Evolutionary conservation across 2,113 vertebrate species (phyloP).

Genomic region (Cynocephalus volans): DNA sequence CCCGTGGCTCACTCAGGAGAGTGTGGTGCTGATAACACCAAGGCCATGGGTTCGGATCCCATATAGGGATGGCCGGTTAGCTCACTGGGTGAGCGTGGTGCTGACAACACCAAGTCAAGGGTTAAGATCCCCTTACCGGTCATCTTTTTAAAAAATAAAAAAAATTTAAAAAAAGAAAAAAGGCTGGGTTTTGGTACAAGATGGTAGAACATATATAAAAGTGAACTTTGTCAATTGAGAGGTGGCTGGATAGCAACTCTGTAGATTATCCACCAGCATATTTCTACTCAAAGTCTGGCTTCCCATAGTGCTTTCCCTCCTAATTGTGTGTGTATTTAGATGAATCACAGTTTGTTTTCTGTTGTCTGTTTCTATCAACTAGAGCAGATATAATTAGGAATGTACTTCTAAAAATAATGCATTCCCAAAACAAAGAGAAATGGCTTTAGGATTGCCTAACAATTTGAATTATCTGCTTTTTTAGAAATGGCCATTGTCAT

Average conservation of each 20-base stretch:
- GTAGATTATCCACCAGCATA: background rate
- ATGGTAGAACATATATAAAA: background rate
- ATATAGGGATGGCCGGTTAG: no score
- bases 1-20: no score
- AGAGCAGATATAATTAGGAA: conserved; percentile 25
- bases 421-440: background rate
- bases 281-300: background rate
- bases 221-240: conserved; percentile 7
- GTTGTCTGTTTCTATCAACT: background rate
- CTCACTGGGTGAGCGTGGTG: no score
- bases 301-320: background rate
- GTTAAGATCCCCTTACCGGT: no score
- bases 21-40: no score
- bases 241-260: background rate
- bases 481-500: background rate
- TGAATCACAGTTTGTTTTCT: conserved; percentile 22
- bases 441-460: background rate
- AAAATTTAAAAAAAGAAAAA: no score
- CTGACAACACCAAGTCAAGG: no score
- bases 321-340: background rate
- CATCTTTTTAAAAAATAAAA: no score
- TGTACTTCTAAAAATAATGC: conserved; percentile 43
- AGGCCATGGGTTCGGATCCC: no score
- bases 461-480: conserved; percentile 18
- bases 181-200: background rate